These are phyloP conservation scores for Anseranas semipalmata DNA, from an alignment of 2,113 vertebrate genomes.

Conservation along the genomic window DNA sequence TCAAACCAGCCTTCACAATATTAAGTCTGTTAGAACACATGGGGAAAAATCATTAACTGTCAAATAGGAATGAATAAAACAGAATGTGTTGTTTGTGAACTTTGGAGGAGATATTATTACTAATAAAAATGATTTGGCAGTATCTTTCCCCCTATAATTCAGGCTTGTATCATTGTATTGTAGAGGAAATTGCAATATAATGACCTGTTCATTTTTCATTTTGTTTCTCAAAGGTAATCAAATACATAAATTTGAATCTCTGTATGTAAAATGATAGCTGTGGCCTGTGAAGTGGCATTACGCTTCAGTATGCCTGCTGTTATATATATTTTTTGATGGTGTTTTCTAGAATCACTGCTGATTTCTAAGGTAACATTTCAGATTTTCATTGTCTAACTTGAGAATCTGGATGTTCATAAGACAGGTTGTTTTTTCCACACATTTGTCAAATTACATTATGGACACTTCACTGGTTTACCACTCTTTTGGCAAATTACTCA, in stretches of 20 bases:
- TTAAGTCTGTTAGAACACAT: background rate
- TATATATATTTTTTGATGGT: background rate
- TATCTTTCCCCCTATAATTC: background rate
- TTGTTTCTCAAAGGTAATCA: constrained; percentile 1
- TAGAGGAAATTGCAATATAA: constrained; percentile 1
- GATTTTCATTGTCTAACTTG: background rate
- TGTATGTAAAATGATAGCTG: background rate
- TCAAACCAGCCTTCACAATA: background rate
- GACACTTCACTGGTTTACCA: background rate
- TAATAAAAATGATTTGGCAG: constrained; percentile 27
- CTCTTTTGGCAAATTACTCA: background rate
- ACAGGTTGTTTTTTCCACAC: background rate
- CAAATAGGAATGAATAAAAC: constrained; percentile 31
- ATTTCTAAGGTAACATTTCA: background rate
- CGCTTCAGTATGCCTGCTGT: background rate
- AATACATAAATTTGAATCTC: background rate
- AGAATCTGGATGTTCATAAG: background rate
- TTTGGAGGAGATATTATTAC: background rate
- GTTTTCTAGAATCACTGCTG: background rate
- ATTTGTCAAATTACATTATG: background rate
- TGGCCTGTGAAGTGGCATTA: background rate
- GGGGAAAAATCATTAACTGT: constrained; percentile 13
- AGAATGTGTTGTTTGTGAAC: constrained; percentile 14
- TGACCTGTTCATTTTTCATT: constrained; percentile 7
- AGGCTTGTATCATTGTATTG: background rate